Evolutionary conservation across 30 jellyfish, hydroid and myxozoan genomes (phyloP), one percentile per base, ranked within the genome.

Genomic region (Cassiopea xamachana): DNA sequence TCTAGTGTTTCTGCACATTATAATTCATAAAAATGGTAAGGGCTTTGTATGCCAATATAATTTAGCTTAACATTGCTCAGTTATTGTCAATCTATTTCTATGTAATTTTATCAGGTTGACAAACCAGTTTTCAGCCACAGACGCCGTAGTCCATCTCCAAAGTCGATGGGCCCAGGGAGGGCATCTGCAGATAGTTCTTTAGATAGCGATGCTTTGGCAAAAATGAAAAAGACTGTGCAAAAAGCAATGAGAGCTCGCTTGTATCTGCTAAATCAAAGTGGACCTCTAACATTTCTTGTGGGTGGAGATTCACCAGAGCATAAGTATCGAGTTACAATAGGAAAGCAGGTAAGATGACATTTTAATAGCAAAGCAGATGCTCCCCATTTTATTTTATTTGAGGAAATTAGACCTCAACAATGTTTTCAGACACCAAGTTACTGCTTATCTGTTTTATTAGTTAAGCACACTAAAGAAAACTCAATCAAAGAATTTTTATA

Each of bases 231-330:
- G 82, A 92, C 84, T 55, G 98, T 89, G 51, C 92, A 94, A 49
- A 96, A 96, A 49, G 99, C 94, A 9, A 86, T 84, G 92, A 78
- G 97, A 15, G 99, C 99, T 3, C 85, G 99, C 6, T 72, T 96
- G 46, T 96, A 96, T 74, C 94, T 96, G 73, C 91, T 96, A 39
- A 97, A 96, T 60, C 99, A 96, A 67, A 97, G 90, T 14, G 99
- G 99, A 6, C 99, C 99, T 15, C 71, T 92, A 91, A 87, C 98
- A 72, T 96, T 96, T 78, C 94, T 91, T 18, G 92, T 96, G 83
- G 99, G 99, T 60, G 99, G 99, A 58, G 99, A 96, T 70, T 92
- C 99, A 5, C 98, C 99, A 18, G 99, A 96, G 72, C 98, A 96
- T 72, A 96, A 96, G 69, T 96, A 96, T 85, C 86, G 91, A 75